These are phyloP conservation scores for Oncorhynchus tshawytscha DNA, from an alignment of 2,113 vertebrate species.

Conservation along the genomic window DNA sequence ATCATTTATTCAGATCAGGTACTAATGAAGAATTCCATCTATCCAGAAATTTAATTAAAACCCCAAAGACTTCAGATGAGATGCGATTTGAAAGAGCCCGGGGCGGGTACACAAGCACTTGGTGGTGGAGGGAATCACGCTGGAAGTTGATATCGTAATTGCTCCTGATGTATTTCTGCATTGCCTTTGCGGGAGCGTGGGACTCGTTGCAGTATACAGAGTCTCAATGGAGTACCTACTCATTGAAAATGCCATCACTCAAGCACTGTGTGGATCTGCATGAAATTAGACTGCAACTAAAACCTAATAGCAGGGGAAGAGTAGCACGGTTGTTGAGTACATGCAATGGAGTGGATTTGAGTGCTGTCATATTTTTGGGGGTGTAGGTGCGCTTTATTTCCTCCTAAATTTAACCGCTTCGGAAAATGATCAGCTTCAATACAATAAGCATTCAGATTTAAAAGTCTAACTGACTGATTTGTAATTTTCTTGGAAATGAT, in stretches of 20 bases:
- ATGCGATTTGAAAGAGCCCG: constrained; percentile 99
- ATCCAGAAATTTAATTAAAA: constrained; percentile 99
- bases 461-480: constrained; percentile 82
- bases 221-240: constrained; percentile 98
- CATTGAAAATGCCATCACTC: constrained; percentile 99
- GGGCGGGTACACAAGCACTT: constrained; percentile 97
- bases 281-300: constrained; percentile 90
- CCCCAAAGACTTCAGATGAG: constrained; percentile 99
- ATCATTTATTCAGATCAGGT: constrained; percentile 99
- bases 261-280: constrained; percentile 87
- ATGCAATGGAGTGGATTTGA: constrained; percentile 84
- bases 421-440: constrained; percentile 78
- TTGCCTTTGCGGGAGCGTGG: constrained; percentile 90
- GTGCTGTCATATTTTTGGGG: constrained; percentile 63
- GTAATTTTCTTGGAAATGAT: constrained; percentile 82
- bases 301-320: constrained; percentile 88
- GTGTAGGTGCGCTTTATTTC: constrained; percentile 75
- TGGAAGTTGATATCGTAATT: constrained; percentile 99
- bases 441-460: constrained; percentile 86
- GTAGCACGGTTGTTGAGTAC: constrained; percentile 90
- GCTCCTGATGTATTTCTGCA: constrained; percentile 99
- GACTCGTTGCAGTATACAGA: constrained; percentile 91
- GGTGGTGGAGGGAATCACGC: constrained; percentile 92
- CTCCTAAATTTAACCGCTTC: constrained; percentile 84
- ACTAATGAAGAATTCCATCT: constrained; percentile 99